A percentile compares a stretch with the other conserved stretches of the same genome.
Evolutionary conservation across 2,113 vertebrate species (phyloP).

Genomic region (Glareola pratincola): DNA sequence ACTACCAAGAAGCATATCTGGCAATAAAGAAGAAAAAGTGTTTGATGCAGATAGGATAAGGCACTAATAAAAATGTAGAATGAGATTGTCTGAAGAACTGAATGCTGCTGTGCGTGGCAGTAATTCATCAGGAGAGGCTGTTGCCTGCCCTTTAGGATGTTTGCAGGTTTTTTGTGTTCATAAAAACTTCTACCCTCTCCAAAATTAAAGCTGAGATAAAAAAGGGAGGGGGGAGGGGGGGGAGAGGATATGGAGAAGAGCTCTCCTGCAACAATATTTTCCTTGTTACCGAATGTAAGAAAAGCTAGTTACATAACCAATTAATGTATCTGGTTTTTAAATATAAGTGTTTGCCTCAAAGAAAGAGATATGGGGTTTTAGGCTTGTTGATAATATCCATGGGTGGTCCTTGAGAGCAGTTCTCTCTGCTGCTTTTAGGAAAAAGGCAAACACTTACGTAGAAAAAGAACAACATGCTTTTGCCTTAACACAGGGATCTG

Average conservation of each 20-base stretch:
- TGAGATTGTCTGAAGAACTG: neutral
- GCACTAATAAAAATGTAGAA: neutral
- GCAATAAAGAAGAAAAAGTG: neutral
- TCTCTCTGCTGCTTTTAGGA: neutral
- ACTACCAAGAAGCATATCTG: neutral
- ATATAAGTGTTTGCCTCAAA: neutral
- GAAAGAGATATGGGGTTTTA: neutral
- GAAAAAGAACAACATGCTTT: rapidly evolving
- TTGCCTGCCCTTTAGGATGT: neutral
- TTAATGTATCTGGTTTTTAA: neutral
- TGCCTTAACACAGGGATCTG: neutral
- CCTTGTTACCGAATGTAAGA: neutral
- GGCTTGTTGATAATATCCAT: neutral
- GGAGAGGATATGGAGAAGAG: neutral
- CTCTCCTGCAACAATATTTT: neutral
- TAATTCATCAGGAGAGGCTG: neutral
- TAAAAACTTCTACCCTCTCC: neutral
- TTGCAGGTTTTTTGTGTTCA: neutral
- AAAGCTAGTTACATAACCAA: neutral
- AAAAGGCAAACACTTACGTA: neutral
- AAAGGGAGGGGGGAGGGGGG: neutral
- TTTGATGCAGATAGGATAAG: neutral
- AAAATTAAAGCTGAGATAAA: neutral
- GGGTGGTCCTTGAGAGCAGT: neutral
- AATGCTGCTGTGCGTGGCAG: neutral